Base-by-base conservation (phyloP, 2,113 vertebrate genomes). In the Sialia sialis region DNA sequence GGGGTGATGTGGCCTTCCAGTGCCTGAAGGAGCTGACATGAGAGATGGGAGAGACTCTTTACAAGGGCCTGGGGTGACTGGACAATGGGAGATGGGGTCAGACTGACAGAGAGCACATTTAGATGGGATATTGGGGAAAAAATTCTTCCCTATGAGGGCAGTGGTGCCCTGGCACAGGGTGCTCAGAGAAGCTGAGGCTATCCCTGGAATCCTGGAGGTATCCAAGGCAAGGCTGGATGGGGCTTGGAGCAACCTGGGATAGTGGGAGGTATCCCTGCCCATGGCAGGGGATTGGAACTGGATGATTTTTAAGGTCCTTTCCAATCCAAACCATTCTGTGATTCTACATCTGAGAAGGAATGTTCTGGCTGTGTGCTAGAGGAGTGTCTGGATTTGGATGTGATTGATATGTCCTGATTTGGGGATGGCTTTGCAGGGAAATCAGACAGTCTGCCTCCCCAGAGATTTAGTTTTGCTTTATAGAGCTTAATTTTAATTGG, bases 381-480 rank as follows among this genome's bases (percentile, higher is more conserved):
- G 23, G 25, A 10, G 6, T 32, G 18, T 51, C 4, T 32, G 52
- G 56, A 4, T 77, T 62, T 78, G 73, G n/a, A 25, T 89, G 39
- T 48, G 62, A 36, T 36, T 36, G 20, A 7, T 39, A 48, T 12
- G 4, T 43, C 34, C 62, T 63, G n/a, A 6, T 29, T 78, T 84
- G 7, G n/a, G 43, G 7, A 30, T 11, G 15, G 51, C 29, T 29
- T 9, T 6, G 1, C 59, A 56, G 22, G 51, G 44, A 80, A 79
- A 73, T 63, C 52, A 95, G 60, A 49, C 16, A 51, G 13, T 26
- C 54, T 90, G 58, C 41, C 38, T 87, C 52, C 67, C 44, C 41
- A 62, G n/a, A 30, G 46, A 7, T 52, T 88, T 69, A 41, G 30
- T 79, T 94, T 84, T 91, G 62, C 91, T 89, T 87, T 79, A 26